Percentiles rank a stretch among this genome's conserved stretches.
Conservation (phyloP, 2,113 vertebrate species). For the Otocyon megalotis region DNA sequence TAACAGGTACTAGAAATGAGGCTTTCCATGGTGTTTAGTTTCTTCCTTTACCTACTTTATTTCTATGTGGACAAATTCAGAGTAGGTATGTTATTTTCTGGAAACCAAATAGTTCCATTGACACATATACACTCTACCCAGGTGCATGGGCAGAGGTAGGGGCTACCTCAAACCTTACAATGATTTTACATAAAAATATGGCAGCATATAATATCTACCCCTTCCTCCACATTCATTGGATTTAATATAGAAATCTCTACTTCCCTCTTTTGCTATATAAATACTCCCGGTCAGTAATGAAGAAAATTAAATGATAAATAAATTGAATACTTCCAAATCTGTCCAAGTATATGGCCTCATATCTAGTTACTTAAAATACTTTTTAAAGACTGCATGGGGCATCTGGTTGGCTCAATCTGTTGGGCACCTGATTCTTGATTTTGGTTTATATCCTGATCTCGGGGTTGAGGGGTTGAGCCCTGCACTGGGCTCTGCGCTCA, state of each 20-base stretch:
- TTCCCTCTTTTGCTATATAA: not conserved
- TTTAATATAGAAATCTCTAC: not conserved
- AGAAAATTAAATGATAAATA: constrained; percentile 2
- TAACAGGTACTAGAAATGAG: constrained; percentile 76
- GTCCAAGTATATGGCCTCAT: not conserved
- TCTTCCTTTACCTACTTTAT: constrained; percentile 47
- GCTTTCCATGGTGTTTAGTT: constrained; percentile 58
- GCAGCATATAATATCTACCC: not conserved
- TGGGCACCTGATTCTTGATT: not conserved
- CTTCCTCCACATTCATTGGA: not conserved
- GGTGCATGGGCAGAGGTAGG: too few relatives aligned
- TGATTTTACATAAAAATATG: not conserved
- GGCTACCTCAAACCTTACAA: too few relatives aligned
- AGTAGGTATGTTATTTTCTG: not conserved
- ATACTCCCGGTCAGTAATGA: not conserved
- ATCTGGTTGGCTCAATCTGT: not conserved
- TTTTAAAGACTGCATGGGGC: not conserved
- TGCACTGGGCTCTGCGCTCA: not conserved
- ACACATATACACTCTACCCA: not conserved
- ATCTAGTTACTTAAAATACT: not conserved
- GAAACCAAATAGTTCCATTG: not conserved
- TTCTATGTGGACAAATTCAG: constrained; percentile 39
- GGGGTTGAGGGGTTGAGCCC: not conserved
- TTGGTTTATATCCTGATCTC: not conserved
- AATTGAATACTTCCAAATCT: not conserved